These are phyloP conservation scores for Mungos mungo DNA, from an alignment of 2,113 vertebrate species.

Conservation along the genomic window DNA sequence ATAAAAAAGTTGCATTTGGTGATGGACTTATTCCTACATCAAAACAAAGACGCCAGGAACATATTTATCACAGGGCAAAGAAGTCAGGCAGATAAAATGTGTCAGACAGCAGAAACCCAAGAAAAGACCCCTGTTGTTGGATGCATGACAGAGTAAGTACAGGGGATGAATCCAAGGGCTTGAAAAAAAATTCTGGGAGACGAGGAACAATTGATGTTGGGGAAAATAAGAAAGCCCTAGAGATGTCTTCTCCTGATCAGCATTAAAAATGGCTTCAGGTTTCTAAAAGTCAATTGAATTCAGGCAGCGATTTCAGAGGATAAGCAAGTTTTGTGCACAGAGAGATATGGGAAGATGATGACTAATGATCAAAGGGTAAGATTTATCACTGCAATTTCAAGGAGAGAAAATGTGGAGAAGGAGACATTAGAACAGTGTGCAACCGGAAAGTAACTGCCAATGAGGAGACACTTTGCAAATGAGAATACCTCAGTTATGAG, in stretches of 20 bases:
- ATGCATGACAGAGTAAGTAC: not conserved
- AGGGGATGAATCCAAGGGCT: not conserved
- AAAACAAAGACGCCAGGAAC: not conserved
- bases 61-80: not conserved
- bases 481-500: not conserved
- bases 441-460: not conserved
- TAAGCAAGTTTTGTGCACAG: slow-evolving; percentile 53
- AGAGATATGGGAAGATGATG: slow-evolving; percentile 5
- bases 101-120: not conserved
- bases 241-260: not conserved
- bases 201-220: not conserved
- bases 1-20: not conserved
- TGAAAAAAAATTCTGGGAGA: not conserved
- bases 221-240: not conserved
- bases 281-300: slow-evolving; percentile 57
- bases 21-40: not conserved
- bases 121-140: not conserved
- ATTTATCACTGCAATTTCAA: slow-evolving; percentile 17
- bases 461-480: not conserved
- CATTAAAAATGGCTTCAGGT: slow-evolving; percentile 49
- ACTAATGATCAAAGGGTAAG: not conserved
- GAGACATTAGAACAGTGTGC: not conserved
- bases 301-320: not conserved
- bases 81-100: not conserved
- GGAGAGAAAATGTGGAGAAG: not conserved